Conservation (phyloP, 1,140 invertebrate genomes). For the Brachionus plicatilis region DNA sequence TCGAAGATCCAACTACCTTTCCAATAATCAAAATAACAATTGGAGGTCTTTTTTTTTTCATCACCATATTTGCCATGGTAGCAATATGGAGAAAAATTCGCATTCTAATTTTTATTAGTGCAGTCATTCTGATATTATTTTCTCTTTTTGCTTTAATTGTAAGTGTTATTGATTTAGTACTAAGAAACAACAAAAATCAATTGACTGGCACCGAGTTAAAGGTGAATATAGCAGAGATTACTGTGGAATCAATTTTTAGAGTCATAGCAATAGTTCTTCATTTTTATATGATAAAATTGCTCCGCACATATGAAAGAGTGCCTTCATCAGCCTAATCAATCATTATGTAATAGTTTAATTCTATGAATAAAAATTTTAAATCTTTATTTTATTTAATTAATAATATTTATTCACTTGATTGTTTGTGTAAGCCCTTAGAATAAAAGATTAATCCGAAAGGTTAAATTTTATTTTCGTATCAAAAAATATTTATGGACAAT, state of each 20-base stretch:
- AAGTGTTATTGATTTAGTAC: constrained; percentile 28
- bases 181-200: not conserved
- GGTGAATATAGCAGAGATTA: not conserved
- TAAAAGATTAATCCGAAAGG: too few species aligned
- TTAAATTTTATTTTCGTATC: too few species aligned
- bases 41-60: not conserved
- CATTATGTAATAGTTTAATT: too few species aligned
- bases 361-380: too few species aligned
- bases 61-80: constrained; percentile 27
- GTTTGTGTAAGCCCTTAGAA: too few species aligned
- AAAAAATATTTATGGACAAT: too few species aligned
- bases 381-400: too few species aligned
- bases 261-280: constrained; percentile 3
- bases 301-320: not conserved
- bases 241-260: constrained; percentile 11
- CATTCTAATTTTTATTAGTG: constrained; percentile 1
- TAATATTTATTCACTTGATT: too few species aligned
- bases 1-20: constrained; percentile 24
- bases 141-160: constrained; percentile 27
- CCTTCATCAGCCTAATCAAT: not conserved
- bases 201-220: not conserved
- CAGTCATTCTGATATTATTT: not conserved
- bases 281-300: not conserved
- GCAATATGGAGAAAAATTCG: constrained; percentile 29
- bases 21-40: constrained; percentile 19